Conservation (phyloP, 2,113 vertebrate species). For the Athene noctua region DNA sequence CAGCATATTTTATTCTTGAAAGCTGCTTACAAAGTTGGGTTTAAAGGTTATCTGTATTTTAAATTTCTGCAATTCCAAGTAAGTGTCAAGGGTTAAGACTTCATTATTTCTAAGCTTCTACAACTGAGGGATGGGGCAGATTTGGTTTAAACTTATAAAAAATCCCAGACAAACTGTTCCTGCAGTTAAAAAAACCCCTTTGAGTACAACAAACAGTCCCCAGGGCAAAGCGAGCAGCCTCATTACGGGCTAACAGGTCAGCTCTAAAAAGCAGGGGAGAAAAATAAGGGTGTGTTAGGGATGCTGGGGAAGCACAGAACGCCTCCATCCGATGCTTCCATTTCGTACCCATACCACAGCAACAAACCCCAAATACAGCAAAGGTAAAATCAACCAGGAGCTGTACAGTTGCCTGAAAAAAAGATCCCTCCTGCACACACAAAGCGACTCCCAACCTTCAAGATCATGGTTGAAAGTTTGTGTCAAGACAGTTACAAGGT, state of each 20-base stretch:
- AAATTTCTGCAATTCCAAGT: background rate
- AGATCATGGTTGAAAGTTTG: rapidly evolving
- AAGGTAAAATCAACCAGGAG: background rate
- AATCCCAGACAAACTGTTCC: background rate
- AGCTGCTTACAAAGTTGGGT: background rate
- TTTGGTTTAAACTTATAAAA: background rate
- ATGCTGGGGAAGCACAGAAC: background rate
- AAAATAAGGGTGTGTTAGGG: rapidly evolving
- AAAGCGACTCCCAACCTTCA: too few species aligned
- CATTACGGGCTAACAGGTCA: background rate
- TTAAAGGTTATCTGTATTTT: conserved; percentile 8
- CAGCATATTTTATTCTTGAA: background rate
- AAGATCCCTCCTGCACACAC: background rate
- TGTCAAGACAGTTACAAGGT: rapidly evolving
- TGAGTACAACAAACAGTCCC: background rate
- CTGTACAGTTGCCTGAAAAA: background rate
- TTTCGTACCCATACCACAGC: background rate
- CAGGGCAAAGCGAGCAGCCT: background rate
- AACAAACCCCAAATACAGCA: background rate
- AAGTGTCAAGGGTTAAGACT: background rate
- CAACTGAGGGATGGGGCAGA: background rate
- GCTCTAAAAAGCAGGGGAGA: background rate
- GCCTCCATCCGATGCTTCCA: background rate
- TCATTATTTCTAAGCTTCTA: background rate
- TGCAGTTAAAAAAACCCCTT: background rate